Evolutionary conservation across 2,888 invertebrate species (phyloP).

Genomic region (Habroteleia sp.): DNA sequence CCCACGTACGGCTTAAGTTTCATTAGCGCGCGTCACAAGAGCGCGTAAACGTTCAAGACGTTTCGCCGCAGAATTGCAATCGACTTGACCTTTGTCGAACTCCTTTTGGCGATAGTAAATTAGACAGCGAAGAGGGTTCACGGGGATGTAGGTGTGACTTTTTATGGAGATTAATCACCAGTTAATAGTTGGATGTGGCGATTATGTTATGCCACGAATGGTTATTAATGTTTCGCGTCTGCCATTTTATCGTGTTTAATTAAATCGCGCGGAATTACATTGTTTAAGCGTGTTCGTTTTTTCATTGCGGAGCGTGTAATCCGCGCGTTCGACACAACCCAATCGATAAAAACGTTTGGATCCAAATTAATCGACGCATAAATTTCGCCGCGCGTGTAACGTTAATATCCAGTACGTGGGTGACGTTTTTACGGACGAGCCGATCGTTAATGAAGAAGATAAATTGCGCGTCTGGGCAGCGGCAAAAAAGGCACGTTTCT

Average conservation of each 20-base stretch:
- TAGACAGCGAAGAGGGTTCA: slow-evolving; percentile 29
- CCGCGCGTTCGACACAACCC: slow-evolving; percentile 16
- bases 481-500: slow-evolving; percentile 3
- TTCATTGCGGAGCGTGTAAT: slow-evolving; percentile 6
- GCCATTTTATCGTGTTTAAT: slow-evolving; percentile 36
- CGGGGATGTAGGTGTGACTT: slow-evolving; percentile 49
- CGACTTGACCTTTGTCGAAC: slow-evolving; percentile 31
- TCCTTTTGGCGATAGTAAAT: slow-evolving; percentile 32
- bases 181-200: slow-evolving; percentile 46
- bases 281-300: slow-evolving; percentile 17
- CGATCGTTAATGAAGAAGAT: slow-evolving; percentile 43
- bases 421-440: slow-evolving; percentile 31
- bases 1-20: too few relatives aligned
- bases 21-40: too few relatives aligned
- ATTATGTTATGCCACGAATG: slow-evolving; percentile 34
- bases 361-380: slow-evolving; percentile 43
- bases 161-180: slow-evolving; percentile 50
- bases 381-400: slow-evolving; percentile 26
- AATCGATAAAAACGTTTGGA: slow-evolving; percentile 30
- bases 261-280: slow-evolving; percentile 30
- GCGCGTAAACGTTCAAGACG: too few relatives aligned
- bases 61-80: slow-evolving; percentile 7
- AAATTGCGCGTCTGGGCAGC: slow-evolving; percentile 14
- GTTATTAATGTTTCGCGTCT: slow-evolving; percentile 40
- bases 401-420: slow-evolving; percentile 38